phyloP scores from a whole-genome alignment of 2,888 invertebrate genomes.

The Archips xylosteana region DNA sequence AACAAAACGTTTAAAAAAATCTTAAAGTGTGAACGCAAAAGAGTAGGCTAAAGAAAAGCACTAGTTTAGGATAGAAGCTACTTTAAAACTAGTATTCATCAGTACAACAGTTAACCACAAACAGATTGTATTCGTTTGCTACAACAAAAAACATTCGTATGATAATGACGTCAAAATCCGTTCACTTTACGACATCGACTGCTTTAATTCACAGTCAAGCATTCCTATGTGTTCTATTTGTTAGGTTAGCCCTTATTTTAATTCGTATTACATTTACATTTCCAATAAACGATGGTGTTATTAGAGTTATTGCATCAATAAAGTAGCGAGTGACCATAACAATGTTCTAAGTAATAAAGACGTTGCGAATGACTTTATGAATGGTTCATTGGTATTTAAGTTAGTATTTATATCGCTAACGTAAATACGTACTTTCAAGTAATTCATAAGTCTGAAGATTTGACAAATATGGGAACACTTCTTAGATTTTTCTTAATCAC shows the following conservation, averaged over 20 bases:
- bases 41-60: too few relatives aligned
- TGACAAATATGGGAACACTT: not conserved
- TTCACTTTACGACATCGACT: slow-evolving; percentile 4
- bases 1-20: too few relatives aligned
- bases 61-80: too few relatives aligned
- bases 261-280: not conserved
- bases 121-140: not conserved
- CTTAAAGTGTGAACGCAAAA: too few relatives aligned
- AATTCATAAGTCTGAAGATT: too few relatives aligned
- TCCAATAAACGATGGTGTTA: slow-evolving; percentile 2
- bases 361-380: not conserved
- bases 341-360: not conserved
- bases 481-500: not conserved
- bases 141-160: slow-evolving; percentile 15
- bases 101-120: too few relatives aligned
- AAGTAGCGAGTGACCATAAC: not conserved
- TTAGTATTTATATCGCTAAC: not conserved
- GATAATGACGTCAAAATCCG: slow-evolving; percentile 6
- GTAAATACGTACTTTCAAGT: not conserved
- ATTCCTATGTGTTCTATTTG: slow-evolving; percentile 4
- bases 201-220: slow-evolving; percentile 16
- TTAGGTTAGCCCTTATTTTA: not conserved
- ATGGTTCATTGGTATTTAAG: too few relatives aligned
- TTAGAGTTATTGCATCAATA: not conserved
- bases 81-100: too few relatives aligned